Evolutionary conservation across 2,113 vertebrate genomes (phyloP).

Genomic region (Heptranchias perlo): DNA sequence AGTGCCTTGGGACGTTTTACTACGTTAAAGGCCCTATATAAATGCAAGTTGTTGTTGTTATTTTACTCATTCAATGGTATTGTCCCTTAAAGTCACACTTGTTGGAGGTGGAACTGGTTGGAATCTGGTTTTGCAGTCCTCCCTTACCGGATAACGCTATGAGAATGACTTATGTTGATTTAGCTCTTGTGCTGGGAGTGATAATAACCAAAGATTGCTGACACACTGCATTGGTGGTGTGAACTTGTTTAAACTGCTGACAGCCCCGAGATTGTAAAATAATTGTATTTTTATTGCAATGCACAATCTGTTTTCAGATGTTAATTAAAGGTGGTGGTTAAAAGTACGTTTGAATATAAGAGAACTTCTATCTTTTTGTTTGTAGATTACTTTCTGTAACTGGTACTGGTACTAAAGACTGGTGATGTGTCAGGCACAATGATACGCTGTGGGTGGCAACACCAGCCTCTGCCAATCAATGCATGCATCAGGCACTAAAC

Average conservation of each 20-base stretch:
- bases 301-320: too few relatives aligned
- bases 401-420: background rate
- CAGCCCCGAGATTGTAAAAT: background rate
- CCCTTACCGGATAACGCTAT: background rate
- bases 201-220: background rate
- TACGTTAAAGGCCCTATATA: background rate
- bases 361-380: background rate
- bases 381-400: background rate
- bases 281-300: slow-evolving; percentile 4
- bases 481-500: background rate
- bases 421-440: background rate
- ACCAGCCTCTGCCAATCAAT: background rate
- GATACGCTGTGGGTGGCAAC: background rate
- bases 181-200: background rate
- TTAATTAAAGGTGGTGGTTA: background rate
- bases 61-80: background rate
- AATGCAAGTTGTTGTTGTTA: background rate
- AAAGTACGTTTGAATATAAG: background rate
- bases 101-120: background rate
- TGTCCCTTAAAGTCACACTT: background rate
- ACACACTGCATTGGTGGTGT: background rate
- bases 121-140: background rate
- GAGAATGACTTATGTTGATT: background rate
- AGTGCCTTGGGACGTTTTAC: background rate
- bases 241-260: background rate